A percentile compares a stretch with the other conserved stretches of the same genome.
phyloP scores from a whole-genome alignment of 2,888 invertebrate genomes.

The Arenicola marina region DNA sequence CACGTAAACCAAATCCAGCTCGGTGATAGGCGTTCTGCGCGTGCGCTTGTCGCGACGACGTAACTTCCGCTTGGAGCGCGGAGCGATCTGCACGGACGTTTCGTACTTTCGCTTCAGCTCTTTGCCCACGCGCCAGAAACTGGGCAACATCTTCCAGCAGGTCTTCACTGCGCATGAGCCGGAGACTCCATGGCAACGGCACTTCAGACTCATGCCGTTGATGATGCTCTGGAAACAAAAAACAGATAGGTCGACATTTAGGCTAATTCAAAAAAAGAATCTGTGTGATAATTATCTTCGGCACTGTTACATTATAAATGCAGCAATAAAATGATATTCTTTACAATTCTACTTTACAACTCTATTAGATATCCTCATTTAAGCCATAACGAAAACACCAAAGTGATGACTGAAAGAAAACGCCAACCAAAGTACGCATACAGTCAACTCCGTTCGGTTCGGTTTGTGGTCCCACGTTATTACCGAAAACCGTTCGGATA shows the following conservation, averaged over 20 bases:
- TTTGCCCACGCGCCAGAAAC: constrained; percentile 29
- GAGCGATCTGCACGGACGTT: constrained; percentile 22
- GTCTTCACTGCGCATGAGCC: constrained; percentile 37
- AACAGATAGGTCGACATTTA: not conserved
- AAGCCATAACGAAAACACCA: too few species aligned
- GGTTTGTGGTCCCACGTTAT: too few species aligned
- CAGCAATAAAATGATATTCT: too few species aligned
- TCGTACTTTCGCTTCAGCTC: constrained; percentile 29
- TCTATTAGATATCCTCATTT: too few species aligned
- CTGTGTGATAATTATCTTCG: too few species aligned
- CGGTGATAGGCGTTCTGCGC: constrained; percentile 56
- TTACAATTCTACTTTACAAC: too few species aligned
- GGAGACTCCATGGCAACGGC: constrained; percentile 38
- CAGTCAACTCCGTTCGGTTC: too few species aligned
- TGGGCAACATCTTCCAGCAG: constrained; percentile 34
- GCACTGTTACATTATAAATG: too few species aligned
- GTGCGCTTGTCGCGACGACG: constrained; percentile 22
- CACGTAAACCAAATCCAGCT: constrained; percentile 66
- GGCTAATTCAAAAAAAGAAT: too few species aligned
- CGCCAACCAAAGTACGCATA: too few species aligned
- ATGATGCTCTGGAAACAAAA: constrained; percentile 12
- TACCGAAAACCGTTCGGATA: too few species aligned
- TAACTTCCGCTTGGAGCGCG: constrained; percentile 20
- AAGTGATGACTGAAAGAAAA: too few species aligned
- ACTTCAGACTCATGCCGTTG: constrained; percentile 25